A percentile compares a stretch with the other conserved stretches of the same genome.
Conservation (phyloP, 2,113 vertebrate genomes). For the Nycticryphes semicollaris region DNA sequence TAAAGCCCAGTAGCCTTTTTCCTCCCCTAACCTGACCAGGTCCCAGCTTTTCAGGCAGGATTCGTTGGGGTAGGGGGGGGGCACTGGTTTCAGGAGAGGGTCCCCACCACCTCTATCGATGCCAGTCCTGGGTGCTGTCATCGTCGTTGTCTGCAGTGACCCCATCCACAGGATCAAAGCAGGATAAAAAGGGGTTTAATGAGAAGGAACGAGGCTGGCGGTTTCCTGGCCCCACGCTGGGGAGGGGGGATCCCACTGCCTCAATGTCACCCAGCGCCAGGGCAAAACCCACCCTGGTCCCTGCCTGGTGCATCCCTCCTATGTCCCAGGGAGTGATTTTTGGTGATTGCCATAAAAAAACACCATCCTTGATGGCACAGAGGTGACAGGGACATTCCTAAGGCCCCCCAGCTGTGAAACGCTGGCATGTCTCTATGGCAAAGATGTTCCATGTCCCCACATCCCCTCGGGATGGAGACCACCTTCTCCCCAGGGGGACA, state of each 20-base stretch:
- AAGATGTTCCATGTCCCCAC: not conserved
- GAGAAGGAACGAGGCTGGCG: not conserved
- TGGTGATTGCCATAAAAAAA: not conserved
- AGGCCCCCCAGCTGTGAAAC: too few relatives aligned
- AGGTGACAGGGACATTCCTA: not conserved
- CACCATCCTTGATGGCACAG: rapidly evolving
- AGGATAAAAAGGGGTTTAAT: not conserved
- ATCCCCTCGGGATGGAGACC: not conserved
- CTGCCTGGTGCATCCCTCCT: not conserved
- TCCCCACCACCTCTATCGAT: not conserved
- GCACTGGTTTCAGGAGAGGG: not conserved
- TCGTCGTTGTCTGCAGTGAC: not conserved
- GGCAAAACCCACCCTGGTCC: not conserved
- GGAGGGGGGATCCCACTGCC: too few relatives aligned
- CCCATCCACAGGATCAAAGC: not conserved
- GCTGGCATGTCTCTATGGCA: not conserved
- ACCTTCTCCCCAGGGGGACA: not conserved
- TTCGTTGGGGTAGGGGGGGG: slow-evolving; percentile 67
- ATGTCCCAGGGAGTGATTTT: not conserved
- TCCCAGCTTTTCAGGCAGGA: not conserved
- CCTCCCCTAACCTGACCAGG: not conserved
- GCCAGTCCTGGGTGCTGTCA: not conserved
- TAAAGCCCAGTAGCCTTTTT: slow-evolving; percentile 13
- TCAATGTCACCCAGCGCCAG: rapidly evolving
- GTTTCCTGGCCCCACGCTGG: too few relatives aligned